phyloP scores from a whole-genome alignment of 2,113 vertebrate species.

The Peromyscus californicus region DNA sequence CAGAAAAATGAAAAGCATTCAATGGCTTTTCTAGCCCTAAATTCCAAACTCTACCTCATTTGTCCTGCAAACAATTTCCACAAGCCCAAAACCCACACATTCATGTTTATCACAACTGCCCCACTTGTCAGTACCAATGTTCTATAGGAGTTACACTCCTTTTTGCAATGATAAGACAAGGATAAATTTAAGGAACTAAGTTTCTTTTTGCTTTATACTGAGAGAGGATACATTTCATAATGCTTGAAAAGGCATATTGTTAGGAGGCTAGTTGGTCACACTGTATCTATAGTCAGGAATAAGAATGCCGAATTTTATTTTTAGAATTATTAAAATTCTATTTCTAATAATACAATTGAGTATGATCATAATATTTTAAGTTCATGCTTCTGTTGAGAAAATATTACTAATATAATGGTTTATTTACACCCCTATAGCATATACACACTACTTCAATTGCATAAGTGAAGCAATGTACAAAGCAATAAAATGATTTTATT shows the following conservation, averaged over 20 bases:
- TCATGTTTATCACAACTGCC: neutral
- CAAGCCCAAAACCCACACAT: neutral
- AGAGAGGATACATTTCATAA: neutral
- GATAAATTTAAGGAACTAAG: neutral
- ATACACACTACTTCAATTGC: neutral
- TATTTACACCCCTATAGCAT: neutral
- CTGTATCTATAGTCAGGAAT: neutral
- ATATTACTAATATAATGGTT: neutral
- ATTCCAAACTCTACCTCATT: neutral
- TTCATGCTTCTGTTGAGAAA: neutral
- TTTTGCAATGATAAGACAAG: neutral
- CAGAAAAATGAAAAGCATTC: neutral
- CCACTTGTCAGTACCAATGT: neutral
- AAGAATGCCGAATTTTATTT: neutral
- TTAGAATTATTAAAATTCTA: neutral
- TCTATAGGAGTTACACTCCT: neutral
- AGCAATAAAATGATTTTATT: neutral
- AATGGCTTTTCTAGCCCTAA: neutral
- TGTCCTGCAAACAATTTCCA: neutral
- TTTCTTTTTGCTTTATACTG: neutral
- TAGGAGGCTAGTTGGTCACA: neutral
- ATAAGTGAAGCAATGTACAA: neutral
- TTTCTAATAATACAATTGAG: conserved; percentile 13
- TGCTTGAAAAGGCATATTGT: neutral
- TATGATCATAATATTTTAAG: neutral